Base-by-base conservation (phyloP, 2,113 vertebrate species). In the Cinclus mexicanus region DNA sequence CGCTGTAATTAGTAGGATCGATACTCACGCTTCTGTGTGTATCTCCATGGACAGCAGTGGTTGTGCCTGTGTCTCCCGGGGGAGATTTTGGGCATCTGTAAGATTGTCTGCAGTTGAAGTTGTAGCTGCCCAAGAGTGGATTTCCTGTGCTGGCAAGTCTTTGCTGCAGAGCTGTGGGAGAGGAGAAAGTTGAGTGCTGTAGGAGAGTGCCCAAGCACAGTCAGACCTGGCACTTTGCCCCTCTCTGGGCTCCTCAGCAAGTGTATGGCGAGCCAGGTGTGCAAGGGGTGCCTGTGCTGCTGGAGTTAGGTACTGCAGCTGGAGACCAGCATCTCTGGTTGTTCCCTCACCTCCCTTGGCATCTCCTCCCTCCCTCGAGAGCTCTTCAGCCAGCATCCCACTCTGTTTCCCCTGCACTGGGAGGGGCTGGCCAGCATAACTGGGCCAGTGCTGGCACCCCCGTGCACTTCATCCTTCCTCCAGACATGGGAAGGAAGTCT, bases 1-100 rank as follows among this genome's bases (percentile, higher is more conserved):
- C 82, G 53, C 82, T 93, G 23, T 88, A 93, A 94, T 96, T 94
- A 92, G 94, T 21, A 56, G 44, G 78, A 95, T 95, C 85, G 1
- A 94, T 93, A n/a, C 61, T 11, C 23, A 7, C 21, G 2, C 87
- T 94, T 63, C 86, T n/a, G 31, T 55, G 37, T 52, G 57, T 70
- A 25, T 82, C 82, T 91, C 81, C 78, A 7, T 17, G 9, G 65
- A 37, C 6, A 61, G 96, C 82, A 50, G 29, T 3, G 16, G 47
- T 71, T 89, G 28, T 0, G 11, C 80, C 42, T 33, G 22, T 8
- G 20, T 60, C 53, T 87, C 93, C 60, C 37, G 2, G 41, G 65
- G 61, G 61, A 64, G 63, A 33, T 47, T 53, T 35, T 0, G 2
- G 84, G 70, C 41, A 33, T 72, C 74, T 76, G 84, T 78, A 91